Conservation (phyloP, 2,113 vertebrate genomes). For the Dermatemys mawii region DNA sequence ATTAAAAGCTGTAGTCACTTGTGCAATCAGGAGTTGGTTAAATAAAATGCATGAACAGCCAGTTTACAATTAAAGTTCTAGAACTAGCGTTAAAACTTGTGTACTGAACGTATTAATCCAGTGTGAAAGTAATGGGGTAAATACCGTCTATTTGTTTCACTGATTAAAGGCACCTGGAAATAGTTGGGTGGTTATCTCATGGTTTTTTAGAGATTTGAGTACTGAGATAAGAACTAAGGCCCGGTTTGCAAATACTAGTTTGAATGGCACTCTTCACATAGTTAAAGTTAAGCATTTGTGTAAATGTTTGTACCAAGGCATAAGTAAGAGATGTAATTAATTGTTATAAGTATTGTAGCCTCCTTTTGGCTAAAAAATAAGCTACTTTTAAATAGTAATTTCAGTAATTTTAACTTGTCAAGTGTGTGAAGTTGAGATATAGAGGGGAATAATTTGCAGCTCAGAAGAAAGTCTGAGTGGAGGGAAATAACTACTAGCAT, state of each 20-base stretch:
- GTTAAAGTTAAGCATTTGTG: neutral
- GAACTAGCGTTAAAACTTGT: neutral
- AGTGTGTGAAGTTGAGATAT: no score
- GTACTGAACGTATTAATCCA: neutral
- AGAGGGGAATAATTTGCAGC: no score
- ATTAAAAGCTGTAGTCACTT: neutral
- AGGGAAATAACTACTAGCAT: neutral
- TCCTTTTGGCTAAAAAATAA: neutral
- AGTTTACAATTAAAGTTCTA: neutral
- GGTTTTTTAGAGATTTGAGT: neutral
- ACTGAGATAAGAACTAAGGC: neutral
- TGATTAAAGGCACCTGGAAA: neutral
- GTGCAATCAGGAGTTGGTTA: neutral
- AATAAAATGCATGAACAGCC: neutral
- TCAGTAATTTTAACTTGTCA: no score
- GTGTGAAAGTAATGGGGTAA: neutral
- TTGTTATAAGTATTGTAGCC: no score
- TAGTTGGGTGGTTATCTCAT: neutral
- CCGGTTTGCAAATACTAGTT: neutral
- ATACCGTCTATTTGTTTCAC: neutral
- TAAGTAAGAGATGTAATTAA: neutral
- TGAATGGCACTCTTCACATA: neutral
- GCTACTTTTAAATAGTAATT: neutral
- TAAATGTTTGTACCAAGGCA: neutral
- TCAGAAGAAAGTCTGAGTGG: no score